A percentile compares a stretch with the other conserved stretches of the same genome.
These are phyloP conservation scores for Sebastes kiyomatsui DNA, from an alignment of 2,797 vertebrate species.

Conservation along the genomic window DNA sequence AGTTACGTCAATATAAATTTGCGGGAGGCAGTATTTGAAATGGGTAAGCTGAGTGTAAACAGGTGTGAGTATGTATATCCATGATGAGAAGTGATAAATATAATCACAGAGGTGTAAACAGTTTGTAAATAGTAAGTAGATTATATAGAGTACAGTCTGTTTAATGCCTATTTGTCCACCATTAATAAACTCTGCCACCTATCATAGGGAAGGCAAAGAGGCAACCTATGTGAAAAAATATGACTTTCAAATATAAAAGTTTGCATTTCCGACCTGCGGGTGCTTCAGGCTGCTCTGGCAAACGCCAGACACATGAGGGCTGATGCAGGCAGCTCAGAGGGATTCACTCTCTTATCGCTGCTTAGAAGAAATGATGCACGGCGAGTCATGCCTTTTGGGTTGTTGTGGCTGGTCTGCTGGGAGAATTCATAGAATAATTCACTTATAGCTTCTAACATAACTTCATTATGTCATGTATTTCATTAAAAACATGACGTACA, in stretches of 20 bases:
- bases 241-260: slow-evolving; percentile 36
- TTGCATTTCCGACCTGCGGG: slow-evolving; percentile 23
- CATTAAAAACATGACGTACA: background rate
- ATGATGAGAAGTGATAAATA: too few relatives aligned
- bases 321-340: slow-evolving; percentile 37
- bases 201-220: background rate
- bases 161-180: background rate
- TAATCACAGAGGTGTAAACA: too few relatives aligned
- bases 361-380: slow-evolving; percentile 35
- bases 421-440: slow-evolving; percentile 8
- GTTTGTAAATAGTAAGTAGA: too few relatives aligned
- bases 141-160: background rate
- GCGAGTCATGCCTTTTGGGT: slow-evolving; percentile 31
- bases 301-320: slow-evolving; percentile 31
- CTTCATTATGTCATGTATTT: background rate
- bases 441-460: background rate
- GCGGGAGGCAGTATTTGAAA: too few relatives aligned
- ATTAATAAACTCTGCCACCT: background rate
- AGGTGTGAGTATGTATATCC: too few relatives aligned
- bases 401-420: slow-evolving; percentile 20
- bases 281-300: slow-evolving; percentile 39
- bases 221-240: slow-evolving; percentile 9
- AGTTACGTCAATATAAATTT: too few relatives aligned
- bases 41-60: too few relatives aligned
- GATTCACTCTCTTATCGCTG: slow-evolving; percentile 54